Evolutionary conservation across 2,113 vertebrate species (phyloP), one percentile per base, ranked within the genome.

Genomic region (Seriola dumerili): DNA sequence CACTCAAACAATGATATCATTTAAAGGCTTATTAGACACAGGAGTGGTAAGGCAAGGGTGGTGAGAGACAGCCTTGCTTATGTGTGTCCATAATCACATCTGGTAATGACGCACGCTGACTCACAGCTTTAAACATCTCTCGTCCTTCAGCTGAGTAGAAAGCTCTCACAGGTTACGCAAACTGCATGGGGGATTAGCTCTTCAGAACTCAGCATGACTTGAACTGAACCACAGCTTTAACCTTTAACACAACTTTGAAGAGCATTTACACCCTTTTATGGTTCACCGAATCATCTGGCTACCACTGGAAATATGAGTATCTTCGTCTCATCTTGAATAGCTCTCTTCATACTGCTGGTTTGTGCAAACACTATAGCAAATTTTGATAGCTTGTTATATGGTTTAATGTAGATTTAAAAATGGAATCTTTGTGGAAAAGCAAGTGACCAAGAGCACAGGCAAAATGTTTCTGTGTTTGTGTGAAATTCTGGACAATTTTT

Each of bases 201-300:
- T 78, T 80, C 76, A 83, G 74, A 89, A 87, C 77, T 80, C 85
- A 88, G 88, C 78, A 75, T 67, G 87, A 75, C 68, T 80, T 4
- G 1, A 72, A 65, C 76, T 36, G 75, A 88, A 91, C 77, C 84
- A 64, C 52, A 57, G 80, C 65, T 70, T 74, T 76, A 88, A 89
- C 85, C 77, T 89, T 93, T 91, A 78, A 55, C 73, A 83, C 52
- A 71, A 80, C 86, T 91, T 88, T 88, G 77, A 90, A 90, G 76
- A 89, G 76, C 77, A 71, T 76, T 89, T 83, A 83, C 72, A 80
- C 42, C 67, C 46, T 85, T 91, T 86, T 64, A 71, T 21, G 76
- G 66, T 78, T 77, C 68, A 70, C 52, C 3, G 4, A 71, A 83
- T 88, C 83, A 75, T 85, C 79, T 34, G 73, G 46, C 19, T 36